phyloP scores from a whole-genome alignment of 2,888 invertebrate species.

The Clistopyga incitator region DNA sequence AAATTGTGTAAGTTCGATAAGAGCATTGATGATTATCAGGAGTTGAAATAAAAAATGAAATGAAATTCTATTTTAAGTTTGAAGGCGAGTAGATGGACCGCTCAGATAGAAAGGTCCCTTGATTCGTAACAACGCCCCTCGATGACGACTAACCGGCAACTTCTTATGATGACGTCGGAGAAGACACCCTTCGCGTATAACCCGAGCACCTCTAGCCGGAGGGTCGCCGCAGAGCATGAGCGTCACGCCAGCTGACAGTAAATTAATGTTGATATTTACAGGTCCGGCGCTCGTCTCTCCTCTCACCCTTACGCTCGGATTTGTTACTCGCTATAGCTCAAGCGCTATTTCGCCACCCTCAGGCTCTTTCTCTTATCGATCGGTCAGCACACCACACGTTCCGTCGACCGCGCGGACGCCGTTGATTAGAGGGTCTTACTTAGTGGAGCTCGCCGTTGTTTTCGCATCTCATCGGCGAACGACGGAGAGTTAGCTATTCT shows the following conservation, averaged over 20 bases:
- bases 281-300: slow-evolving; percentile 51
- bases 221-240: slow-evolving; percentile 40
- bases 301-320: slow-evolving; percentile 55
- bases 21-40: too few relatives aligned
- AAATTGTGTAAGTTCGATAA: too few relatives aligned
- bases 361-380: slow-evolving; percentile 68
- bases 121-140: slow-evolving; percentile 65
- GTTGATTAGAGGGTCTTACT: slow-evolving; percentile 59
- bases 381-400: slow-evolving; percentile 51
- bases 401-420: slow-evolving; percentile 41
- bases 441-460: slow-evolving; percentile 51
- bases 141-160: slow-evolving; percentile 40
- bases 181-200: slow-evolving; percentile 30
- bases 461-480: slow-evolving; percentile 47
- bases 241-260: slow-evolving; percentile 74
- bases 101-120: slow-evolving; percentile 53
- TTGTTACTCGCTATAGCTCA: slow-evolving; percentile 52
- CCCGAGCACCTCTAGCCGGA: slow-evolving; percentile 51
- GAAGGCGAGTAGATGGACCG: slow-evolving; percentile 18
- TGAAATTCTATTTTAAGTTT: not conserved
- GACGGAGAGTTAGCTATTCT: slow-evolving; percentile 31
- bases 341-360: slow-evolving; percentile 59
- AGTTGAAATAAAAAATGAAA: not conserved
- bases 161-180: slow-evolving; percentile 27
- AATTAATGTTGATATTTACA: slow-evolving; percentile 73